phyloP scores from a whole-genome alignment of 2,797 vertebrate species.

The Phalloptychus januarius region DNA sequence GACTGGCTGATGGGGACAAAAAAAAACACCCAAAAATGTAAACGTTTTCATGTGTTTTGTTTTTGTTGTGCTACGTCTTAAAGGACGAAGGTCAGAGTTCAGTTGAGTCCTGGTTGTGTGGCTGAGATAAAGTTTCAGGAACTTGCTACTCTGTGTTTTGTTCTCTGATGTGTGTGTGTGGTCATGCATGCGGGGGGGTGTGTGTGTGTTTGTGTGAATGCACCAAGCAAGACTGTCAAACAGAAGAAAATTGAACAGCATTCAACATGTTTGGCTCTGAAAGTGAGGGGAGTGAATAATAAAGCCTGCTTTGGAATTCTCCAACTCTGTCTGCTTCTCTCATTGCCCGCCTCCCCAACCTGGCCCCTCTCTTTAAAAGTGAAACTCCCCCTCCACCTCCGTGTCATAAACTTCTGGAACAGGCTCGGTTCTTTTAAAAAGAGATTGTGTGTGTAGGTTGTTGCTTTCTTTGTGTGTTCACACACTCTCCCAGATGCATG shows the following conservation, averaged over 20 bases:
- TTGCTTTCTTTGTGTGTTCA: slow-evolving; percentile 57
- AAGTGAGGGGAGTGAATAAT: neutral
- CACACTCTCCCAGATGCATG: slow-evolving; percentile 39
- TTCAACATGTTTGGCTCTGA: neutral
- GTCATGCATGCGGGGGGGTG: neutral
- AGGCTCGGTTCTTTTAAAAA: slow-evolving; percentile 50
- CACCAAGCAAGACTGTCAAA: neutral
- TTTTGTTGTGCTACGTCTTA: neutral
- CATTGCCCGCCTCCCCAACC: neutral
- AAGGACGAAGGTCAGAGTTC: neutral
- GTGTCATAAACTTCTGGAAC: slow-evolving; percentile 68
- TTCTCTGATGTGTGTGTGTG: neutral
- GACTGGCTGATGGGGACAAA: neutral
- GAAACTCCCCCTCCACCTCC: slow-evolving; percentile 54
- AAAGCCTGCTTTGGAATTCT: slow-evolving; percentile 30
- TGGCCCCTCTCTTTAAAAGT: slow-evolving; percentile 44
- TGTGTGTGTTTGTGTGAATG: neutral
- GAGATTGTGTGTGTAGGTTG: slow-evolving; percentile 36
- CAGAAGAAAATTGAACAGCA: neutral
- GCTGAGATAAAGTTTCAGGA: neutral
- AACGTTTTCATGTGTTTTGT: neutral
- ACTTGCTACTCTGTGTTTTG: neutral
- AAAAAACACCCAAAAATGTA: neutral
- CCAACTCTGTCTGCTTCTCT: neutral
- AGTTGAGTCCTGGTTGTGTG: neutral